phyloP scores from a whole-genome alignment of 2,888 invertebrate genomes.

The Epinotia ramella region DNA sequence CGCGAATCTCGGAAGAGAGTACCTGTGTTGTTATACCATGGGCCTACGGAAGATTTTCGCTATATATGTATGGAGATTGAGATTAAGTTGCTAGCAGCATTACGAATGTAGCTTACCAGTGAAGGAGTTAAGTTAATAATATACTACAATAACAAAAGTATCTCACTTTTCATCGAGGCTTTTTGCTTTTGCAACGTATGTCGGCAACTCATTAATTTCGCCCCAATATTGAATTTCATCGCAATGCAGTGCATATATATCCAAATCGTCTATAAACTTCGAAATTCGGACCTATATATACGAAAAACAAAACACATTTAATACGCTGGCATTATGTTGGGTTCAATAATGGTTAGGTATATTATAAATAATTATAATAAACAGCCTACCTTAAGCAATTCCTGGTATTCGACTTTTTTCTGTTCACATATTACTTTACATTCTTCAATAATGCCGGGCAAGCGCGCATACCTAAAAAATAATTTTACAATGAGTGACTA shows the following conservation, averaged over 20 bases:
- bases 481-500: background rate
- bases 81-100: no score
- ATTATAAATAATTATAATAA: conserved; percentile 7
- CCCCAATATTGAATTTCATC: conserved; percentile 95
- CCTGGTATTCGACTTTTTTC: conserved; percentile 95
- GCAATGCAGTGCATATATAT: conserved; percentile 91
- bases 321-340: background rate
- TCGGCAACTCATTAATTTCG: conserved; percentile 91
- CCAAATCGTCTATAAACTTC: conserved; percentile 93
- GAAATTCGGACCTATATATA: conserved; percentile 86
- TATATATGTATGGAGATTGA: no score
- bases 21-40: no score
- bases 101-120: no score
- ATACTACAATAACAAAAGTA: background rate
- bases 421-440: conserved; percentile 91
- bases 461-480: conserved; percentile 87
- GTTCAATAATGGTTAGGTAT: no score
- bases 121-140: background rate
- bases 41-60: no score
- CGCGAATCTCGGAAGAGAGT: no score
- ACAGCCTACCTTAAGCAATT: conserved; percentile 86
- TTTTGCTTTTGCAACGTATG: conserved; percentile 92
- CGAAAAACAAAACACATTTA: background rate
- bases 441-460: conserved; percentile 93
- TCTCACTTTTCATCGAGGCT: conserved; percentile 88